Percentiles rank a stretch among this genome's conserved stretches.
These are phyloP conservation scores for Colaptes auratus DNA, from an alignment of 2,113 vertebrate genomes.

Conservation along the genomic window DNA sequence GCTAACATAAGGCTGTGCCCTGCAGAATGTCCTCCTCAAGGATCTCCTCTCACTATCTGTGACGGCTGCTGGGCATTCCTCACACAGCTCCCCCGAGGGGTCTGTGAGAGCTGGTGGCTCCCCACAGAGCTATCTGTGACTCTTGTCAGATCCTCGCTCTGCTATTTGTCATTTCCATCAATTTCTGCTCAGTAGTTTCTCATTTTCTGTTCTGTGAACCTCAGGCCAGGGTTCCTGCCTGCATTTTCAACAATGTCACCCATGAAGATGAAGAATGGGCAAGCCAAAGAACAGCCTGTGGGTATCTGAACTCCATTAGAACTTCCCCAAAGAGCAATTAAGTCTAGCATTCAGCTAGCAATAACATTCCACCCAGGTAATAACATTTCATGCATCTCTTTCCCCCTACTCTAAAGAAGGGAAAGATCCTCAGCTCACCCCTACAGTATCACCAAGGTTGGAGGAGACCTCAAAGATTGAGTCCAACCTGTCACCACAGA, in stretches of 20 bases:
- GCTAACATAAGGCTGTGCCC: background rate
- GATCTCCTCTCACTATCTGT: background rate
- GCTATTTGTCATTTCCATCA: background rate
- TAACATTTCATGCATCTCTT: background rate
- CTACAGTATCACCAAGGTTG: no score
- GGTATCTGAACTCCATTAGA: background rate
- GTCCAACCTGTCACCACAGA: no score
- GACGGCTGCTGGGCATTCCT: background rate
- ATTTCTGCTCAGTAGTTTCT: background rate
- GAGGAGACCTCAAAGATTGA: no score
- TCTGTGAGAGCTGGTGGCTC: background rate
- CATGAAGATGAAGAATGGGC: background rate
- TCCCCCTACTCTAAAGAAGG: no score
- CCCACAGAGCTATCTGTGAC: fast-evolving
- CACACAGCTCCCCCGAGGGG: background rate
- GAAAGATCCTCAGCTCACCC: no score
- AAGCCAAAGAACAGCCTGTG: background rate
- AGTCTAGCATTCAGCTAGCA: background rate
- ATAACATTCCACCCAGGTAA: background rate
- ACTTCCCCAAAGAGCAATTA: background rate
- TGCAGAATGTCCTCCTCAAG: background rate
- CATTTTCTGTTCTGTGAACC: background rate
- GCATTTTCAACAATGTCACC: background rate
- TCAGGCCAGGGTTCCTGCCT: background rate
- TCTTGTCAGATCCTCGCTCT: background rate